Evolutionary conservation across 2,113 vertebrate genomes (phyloP).

Genomic region (Pogona vitticeps): DNA sequence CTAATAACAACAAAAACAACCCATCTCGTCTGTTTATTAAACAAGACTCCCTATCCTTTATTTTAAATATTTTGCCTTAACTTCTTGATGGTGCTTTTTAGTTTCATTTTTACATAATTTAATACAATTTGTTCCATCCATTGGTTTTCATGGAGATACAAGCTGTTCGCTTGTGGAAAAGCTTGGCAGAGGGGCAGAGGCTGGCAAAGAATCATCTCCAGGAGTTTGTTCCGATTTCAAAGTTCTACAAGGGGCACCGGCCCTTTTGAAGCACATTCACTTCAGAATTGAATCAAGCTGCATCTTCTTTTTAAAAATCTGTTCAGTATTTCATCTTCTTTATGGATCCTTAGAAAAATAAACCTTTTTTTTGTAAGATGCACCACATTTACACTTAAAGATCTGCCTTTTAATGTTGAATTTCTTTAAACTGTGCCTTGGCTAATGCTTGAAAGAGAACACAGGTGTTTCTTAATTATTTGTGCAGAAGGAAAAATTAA

Average conservation of each 20-base stretch:
- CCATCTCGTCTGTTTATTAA: conserved; percentile 72
- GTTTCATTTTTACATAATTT: conserved; percentile 89
- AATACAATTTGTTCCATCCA: conserved; percentile 90
- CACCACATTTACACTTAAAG: conserved; percentile 45
- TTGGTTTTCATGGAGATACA: conserved; percentile 89
- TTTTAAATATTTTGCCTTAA: conserved; percentile 67
- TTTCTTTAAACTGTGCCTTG: conserved; percentile 21
- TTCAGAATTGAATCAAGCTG: neutral
- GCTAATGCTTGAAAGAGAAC: conserved; percentile 59
- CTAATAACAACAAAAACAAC: neutral
- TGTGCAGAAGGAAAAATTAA: conserved; percentile 69
- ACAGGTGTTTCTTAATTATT: conserved; percentile 78
- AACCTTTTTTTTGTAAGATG: conserved; percentile 13
- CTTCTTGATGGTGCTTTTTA: conserved; percentile 81
- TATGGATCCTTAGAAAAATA: conserved; percentile 8
- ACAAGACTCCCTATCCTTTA: conserved; percentile 54
- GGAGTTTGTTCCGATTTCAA: conserved; percentile 72
- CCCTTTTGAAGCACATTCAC: conserved; percentile 65
- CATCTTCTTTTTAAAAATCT: neutral
- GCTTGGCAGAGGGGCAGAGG: conserved; percentile 72
- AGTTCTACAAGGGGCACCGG: conserved; percentile 71
- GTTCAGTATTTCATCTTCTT: no score
- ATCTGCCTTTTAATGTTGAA: conserved; percentile 34
- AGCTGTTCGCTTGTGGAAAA: conserved; percentile 86
- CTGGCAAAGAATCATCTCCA: conserved; percentile 76